Percentiles rank a stretch among this genome's conserved stretches.
These are phyloP conservation scores for Cephus pulcher DNA, from an alignment of 2,888 invertebrate species.

Conservation along the genomic window DNA sequence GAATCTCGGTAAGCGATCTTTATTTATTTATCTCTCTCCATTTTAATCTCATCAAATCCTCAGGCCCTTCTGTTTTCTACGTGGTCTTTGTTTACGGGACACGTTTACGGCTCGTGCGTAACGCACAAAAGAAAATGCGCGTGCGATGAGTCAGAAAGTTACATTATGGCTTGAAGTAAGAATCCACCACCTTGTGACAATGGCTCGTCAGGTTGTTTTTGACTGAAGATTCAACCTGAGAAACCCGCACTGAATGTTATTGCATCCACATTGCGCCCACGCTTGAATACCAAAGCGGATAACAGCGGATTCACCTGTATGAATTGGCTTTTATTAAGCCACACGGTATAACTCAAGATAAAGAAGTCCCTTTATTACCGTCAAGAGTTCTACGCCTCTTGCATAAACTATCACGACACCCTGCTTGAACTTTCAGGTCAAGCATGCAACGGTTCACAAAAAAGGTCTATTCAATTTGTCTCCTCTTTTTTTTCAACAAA, in stretches of 20 bases:
- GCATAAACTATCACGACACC: background rate
- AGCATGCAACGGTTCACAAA: background rate
- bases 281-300: background rate
- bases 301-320: background rate
- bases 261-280: background rate
- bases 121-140: constrained; percentile 28
- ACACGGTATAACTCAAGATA: background rate
- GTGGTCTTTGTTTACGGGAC: background rate
- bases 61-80: background rate
- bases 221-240: background rate
- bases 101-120: constrained; percentile 21
- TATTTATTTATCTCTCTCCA: background rate
- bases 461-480: background rate
- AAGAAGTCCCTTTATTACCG: background rate
- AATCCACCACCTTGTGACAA: background rate
- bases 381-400: background rate
- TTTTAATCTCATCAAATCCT: background rate
- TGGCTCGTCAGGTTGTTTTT: background rate
- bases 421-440: background rate
- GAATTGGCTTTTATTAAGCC: background rate
- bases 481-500: background rate
- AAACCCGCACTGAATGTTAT: background rate
- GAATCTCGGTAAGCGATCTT: background rate
- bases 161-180: background rate
- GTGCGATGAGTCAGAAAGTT: constrained; percentile 33